These are phyloP conservation scores for Pycnonotus jocosus DNA, from an alignment of 2,113 vertebrate species.

Conservation along the genomic window DNA sequence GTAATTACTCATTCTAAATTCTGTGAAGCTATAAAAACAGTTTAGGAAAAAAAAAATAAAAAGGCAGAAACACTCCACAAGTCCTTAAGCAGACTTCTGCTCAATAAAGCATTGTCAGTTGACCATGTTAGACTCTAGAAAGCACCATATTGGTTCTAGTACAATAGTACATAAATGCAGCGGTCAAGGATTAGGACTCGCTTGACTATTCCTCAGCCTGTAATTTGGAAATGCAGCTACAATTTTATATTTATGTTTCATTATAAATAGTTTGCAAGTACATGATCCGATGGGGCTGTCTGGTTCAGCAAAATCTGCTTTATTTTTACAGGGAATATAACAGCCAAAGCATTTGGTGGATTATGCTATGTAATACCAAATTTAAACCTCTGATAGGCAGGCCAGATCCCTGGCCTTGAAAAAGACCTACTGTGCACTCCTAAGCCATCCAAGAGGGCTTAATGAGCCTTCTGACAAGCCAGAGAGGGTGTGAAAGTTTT, in stretches of 20 bases:
- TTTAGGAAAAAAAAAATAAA: background rate
- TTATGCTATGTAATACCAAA: constrained; percentile 25
- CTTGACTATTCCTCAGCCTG: background rate
- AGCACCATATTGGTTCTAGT: background rate
- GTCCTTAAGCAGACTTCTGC: background rate
- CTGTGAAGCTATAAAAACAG: background rate
- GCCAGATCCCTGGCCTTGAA: background rate
- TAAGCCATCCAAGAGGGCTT: background rate
- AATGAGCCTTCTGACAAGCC: background rate
- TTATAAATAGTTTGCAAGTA: background rate
- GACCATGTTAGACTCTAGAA: background rate
- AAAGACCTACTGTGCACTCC: background rate
- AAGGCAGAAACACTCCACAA: background rate
- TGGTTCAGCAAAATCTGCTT: constrained; percentile 12
- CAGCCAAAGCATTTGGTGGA: constrained; percentile 24
- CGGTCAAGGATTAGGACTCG: background rate
- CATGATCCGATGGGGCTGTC: background rate
- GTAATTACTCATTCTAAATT: constrained; percentile 6
- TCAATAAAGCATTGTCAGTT: background rate
- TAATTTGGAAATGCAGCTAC: background rate
- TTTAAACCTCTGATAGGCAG: constrained; percentile 12
- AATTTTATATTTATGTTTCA: background rate
- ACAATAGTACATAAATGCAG: background rate
- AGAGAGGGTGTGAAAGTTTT: background rate
- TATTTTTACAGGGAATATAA: constrained; percentile 6